These are phyloP conservation scores for Lasiurus cinereus DNA, from an alignment of 2,113 vertebrate genomes.

Conservation along the genomic window DNA sequence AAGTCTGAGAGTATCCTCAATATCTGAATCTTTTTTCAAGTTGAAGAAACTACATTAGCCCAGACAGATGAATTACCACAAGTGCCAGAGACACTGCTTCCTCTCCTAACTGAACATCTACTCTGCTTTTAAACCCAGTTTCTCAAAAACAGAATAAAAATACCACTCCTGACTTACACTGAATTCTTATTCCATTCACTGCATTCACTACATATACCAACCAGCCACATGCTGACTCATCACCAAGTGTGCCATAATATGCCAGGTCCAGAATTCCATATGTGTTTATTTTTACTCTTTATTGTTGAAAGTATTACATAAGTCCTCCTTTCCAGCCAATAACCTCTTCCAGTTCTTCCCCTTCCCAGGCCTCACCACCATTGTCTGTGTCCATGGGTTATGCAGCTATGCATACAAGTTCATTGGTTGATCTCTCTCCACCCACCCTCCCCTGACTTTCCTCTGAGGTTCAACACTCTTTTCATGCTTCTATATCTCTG, in stretches of 20 bases:
- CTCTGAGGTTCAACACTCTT: too few relatives aligned
- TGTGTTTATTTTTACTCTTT: too few relatives aligned
- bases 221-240: background rate
- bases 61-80: background rate
- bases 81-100: background rate
- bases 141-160: background rate
- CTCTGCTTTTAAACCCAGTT: background rate
- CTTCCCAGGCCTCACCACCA: too few relatives aligned
- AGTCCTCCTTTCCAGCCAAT: too few relatives aligned
- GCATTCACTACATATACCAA: background rate
- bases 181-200: background rate
- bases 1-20: background rate
- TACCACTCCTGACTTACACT: background rate
- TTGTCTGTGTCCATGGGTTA: too few relatives aligned
- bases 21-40: background rate
- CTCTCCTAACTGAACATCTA: background rate
- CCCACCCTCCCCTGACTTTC: too few relatives aligned
- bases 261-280: background rate
- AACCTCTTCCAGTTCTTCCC: too few relatives aligned
- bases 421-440: too few relatives aligned
- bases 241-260: background rate
- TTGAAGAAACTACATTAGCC: background rate
- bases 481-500: too few relatives aligned
- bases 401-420: too few relatives aligned
- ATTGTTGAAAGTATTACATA: too few relatives aligned